Conservation (phyloP, 2,113 vertebrate species). For the Odocoileus virginianus region DNA sequence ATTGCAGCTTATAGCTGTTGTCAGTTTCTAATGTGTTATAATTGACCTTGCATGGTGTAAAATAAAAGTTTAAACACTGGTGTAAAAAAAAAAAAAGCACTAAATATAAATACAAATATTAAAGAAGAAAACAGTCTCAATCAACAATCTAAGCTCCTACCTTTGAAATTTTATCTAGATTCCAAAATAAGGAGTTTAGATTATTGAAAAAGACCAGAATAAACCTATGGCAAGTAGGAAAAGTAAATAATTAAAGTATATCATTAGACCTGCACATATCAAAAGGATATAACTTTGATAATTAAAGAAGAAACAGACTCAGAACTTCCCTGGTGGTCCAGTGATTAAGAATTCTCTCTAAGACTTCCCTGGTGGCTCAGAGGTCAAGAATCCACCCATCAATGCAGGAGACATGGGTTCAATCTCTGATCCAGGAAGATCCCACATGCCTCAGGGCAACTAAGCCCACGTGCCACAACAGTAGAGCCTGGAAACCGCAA, state of each 20-base stretch:
- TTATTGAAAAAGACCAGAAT: neutral
- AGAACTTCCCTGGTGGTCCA: neutral
- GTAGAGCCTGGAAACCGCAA: neutral
- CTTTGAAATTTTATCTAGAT: neutral
- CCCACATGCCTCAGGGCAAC: neutral
- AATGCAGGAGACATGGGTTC: neutral
- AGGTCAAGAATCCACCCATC: neutral
- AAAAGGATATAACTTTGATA: neutral
- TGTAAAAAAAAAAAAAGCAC: too few relatives aligned
- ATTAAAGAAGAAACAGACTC: neutral
- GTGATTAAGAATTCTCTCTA: neutral
- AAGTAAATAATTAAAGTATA: neutral
- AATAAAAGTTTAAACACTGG: too few relatives aligned
- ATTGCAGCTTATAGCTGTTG: too few relatives aligned
- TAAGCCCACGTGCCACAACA: accelerated
- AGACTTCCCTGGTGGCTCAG: neutral
- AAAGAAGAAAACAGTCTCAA: neutral
- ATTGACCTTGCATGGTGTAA: too few relatives aligned
- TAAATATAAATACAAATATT: neutral
- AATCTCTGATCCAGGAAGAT: neutral
- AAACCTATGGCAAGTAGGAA: neutral
- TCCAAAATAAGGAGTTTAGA: neutral
- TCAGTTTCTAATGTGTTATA: too few relatives aligned
- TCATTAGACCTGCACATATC: neutral
- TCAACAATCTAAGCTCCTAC: neutral